Base-by-base conservation (phyloP, 2,797 vertebrate genomes). In the Lithobates sylvaticus region DNA sequence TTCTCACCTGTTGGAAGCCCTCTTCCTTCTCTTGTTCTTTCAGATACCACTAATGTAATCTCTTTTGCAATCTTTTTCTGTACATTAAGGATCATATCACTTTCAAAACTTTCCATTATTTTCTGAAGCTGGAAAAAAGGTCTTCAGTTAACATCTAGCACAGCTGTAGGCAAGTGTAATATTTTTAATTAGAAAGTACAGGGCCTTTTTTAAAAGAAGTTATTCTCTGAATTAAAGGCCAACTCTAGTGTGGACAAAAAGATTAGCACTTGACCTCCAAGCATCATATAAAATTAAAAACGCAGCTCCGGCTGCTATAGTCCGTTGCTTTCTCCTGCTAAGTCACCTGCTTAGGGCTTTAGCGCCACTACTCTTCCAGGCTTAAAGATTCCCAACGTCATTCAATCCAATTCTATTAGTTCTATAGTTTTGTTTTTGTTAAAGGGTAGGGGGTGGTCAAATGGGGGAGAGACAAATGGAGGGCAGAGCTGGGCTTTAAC, bases 41-140 rank as follows among this genome's bases (percentile, higher is more conserved):
- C 96, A 76, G 94, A 93, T 76, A 92, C 90, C 86, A 95, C 91
- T 87, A 94, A 88, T 6, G 88, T 93, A 50, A 92, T 84, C 77
- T 96, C 92, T 86, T 89, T 89, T 79, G 86, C 92, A 71, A 95
- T 91, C 91, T 92, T 95, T 88, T 90, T 95, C 89, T 93, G 89
- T 82, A 94, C 88, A 0, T 93, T 90, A 88, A 87, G 89, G 88
- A 96, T 95, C 95, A 93, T 94, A 79, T 94, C 93, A 68, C 93
- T 93, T 92, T 97, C 94, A n/a, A 91, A 89, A 87, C 89, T 93
- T 93, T 97, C 94, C 90, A 96, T 89, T 88, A 96, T 93, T 44
- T 93, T 95, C 89, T 94, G 91, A 86, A 97, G 91, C 95, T 96
- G 88, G 18, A 18, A 27, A 67, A 29, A 67, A 67, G 5, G 1